Base-by-base conservation (phyloP, 1,140 invertebrate species). In the Piezodorus guildinii region DNA sequence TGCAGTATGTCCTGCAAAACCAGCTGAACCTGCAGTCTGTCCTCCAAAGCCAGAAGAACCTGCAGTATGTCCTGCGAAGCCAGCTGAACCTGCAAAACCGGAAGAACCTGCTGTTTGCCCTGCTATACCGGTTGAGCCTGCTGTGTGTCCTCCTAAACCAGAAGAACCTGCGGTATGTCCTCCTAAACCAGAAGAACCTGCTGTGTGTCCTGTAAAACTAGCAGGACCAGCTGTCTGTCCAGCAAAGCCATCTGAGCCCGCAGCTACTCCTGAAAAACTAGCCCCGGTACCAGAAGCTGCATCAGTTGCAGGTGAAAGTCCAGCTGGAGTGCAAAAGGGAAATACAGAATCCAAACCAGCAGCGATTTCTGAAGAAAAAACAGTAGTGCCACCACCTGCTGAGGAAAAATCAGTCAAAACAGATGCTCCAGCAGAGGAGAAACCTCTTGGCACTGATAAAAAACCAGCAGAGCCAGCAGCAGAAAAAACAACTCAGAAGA, bases 111-210 rank as follows among this genome's bases (percentile, higher is more conserved):
- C n/a, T n/a, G n/a, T n/a, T n/a, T n/a, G n/a, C n/a, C n/a, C n/a
- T n/a, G n/a, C n/a, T n/a, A 45, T 9, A 34, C 30, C 58, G 43
- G 30, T 23, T 19, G 16, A 43, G 30, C 62, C 62, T 59, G 66
- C 67, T 61, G 65, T 69, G 62, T 60, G 68, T 27, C 67, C 68
- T 27, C 64, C 58, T 23, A 68, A 69, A 30, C 63, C 70, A 46
- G 61, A 66, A 58, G 60, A 65, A n/a, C 58, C 49, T 6, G 27
- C 6, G 4, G 17, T 21, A 51, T 39, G 68, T 66, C 54, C 66
- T 62, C 62, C 63, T 45, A 64, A 62, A 56, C 21, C 65, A 30
- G 56, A 65, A 43, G 64, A 64, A 17, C 66, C 66, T 5, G 51
- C 65, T 65, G 63, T 59, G 44, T 60, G 65, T 23, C 25, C 63